A percentile compares a stretch with the other conserved stretches of the same genome.
Conservation (phyloP, 2,797 vertebrate genomes). For the Danio tinwini region DNA sequence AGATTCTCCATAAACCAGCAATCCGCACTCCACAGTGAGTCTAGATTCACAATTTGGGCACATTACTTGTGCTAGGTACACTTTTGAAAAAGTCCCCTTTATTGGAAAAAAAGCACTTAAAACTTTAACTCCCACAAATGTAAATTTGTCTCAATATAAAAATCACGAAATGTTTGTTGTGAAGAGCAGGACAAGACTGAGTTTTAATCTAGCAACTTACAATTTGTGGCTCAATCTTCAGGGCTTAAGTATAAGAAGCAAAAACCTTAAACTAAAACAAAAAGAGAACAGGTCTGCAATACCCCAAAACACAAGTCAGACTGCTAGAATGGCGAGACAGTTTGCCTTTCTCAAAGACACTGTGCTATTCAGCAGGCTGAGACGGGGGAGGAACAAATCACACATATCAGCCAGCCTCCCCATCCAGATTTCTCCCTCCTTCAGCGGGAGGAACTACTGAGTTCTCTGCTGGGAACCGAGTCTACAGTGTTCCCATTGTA, state of each 20-base stretch:
- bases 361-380: constrained; percentile 39
- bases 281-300: constrained; percentile 7
- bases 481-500: constrained; percentile 76
- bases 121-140: constrained; percentile 14
- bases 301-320: constrained; percentile 14
- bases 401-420: constrained; percentile 43
- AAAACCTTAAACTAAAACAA: not conserved
- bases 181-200: not conserved
- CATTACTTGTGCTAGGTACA: too few species aligned
- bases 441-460: constrained; percentile 46
- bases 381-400: constrained; percentile 48
- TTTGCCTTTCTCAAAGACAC: constrained; percentile 48
- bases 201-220: not conserved
- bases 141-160: constrained; percentile 10
- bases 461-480: constrained; percentile 44
- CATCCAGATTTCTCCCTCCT: constrained; percentile 48
- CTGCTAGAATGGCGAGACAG: constrained; percentile 8
- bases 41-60: too few species aligned
- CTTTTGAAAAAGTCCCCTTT: too few species aligned
- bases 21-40: too few species aligned
- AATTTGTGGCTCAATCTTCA: constrained; percentile 1
- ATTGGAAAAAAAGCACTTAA: not conserved
- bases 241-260: not conserved
- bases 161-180: not conserved
- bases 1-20: too few species aligned